phyloP scores from a whole-genome alignment of 2,888 invertebrate genomes.

The Chirona hameri region DNA sequence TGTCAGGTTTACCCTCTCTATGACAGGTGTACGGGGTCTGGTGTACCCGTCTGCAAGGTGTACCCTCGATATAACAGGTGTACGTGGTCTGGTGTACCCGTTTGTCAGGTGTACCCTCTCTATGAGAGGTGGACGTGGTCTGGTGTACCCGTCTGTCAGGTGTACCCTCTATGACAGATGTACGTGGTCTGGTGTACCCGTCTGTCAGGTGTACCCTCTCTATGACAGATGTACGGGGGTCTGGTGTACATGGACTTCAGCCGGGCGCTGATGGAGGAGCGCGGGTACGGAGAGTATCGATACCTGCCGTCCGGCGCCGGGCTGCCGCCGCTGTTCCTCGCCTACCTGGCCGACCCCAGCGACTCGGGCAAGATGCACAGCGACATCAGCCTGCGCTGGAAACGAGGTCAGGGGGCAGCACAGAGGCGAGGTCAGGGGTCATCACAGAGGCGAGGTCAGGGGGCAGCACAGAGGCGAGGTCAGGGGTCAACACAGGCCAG shows the following conservation, averaged over 20 bases:
- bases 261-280: constrained; percentile 37
- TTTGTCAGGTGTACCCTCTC: no score
- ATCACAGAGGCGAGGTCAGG: no score
- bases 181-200: constrained; percentile 41
- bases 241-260: constrained; percentile 42
- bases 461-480: no score
- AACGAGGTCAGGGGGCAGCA: constrained; percentile 35
- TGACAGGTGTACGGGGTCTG: constrained; percentile 41
- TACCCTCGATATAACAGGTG: constrained; percentile 35
- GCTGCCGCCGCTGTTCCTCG: constrained; percentile 41
- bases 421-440: no score
- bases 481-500: no score
- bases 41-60: no score
- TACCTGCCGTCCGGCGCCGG: constrained; percentile 28
- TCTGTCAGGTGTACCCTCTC: no score
- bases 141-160: no score
- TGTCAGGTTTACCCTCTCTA: no score
- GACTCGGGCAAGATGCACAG: constrained; percentile 42
- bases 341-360: constrained; percentile 40
- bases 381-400: constrained; percentile 39
- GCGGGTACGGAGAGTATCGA: constrained; percentile 41
- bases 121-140: constrained; percentile 40
- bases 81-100: constrained; percentile 41
- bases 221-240: constrained; percentile 41
- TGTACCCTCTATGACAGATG: constrained; percentile 35